Base-by-base conservation (phyloP, 2,797 vertebrate species). In the Orientallactaga sibirica region DNA sequence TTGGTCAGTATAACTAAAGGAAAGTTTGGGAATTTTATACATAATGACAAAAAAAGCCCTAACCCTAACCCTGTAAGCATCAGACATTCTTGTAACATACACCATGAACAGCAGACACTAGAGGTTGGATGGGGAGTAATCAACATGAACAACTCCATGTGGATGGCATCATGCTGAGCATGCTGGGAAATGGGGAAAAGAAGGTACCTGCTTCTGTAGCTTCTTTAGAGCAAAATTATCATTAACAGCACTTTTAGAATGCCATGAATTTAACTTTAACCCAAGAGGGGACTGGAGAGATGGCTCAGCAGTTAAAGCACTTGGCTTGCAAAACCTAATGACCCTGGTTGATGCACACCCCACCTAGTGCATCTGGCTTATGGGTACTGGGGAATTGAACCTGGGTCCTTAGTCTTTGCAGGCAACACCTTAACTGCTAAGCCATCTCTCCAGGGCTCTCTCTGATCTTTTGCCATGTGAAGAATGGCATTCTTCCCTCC, bases 171-270 rank as follows among this genome's bases (percentile, higher is more conserved):
- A 52, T 6, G 58, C n/a, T n/a, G n/a, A n/a, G n/a, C n/a, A n/a
- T n/a, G n/a, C 16, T n/a, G 1, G 24, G 58, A 67, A 78, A 90
- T 7, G 61, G 20, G 20, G 24, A 43, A 75, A 84, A 64, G 12
- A 66, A 90, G 43, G 33, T 15, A 18, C 29, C 18, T 48, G 55
- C 76, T 73, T 62, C 91, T 71, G 25, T 52, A 33, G 1, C 73
- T 92, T 73, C 68, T 83, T 33, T 58, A 67, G 58, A 92, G 68
- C 19, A 27, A 76, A 96, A 92, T n/a, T 61, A 82, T n/a, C 27
- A 68, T 41, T 20, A 84, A 5, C 61, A 61, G 27, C 52, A 80
- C 2, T 58, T 75, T 43, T 80, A 43, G 67, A 52, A 43, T 76
- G 90, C 75, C 90, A 92, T 48, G 33, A 88, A 82, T 7, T 80